A percentile compares a stretch with the other conserved stretches of the same genome.
These are phyloP conservation scores for Pyxicephalus adspersus DNA, from an alignment of 2,113 vertebrate genomes.

Conservation along the genomic window DNA sequence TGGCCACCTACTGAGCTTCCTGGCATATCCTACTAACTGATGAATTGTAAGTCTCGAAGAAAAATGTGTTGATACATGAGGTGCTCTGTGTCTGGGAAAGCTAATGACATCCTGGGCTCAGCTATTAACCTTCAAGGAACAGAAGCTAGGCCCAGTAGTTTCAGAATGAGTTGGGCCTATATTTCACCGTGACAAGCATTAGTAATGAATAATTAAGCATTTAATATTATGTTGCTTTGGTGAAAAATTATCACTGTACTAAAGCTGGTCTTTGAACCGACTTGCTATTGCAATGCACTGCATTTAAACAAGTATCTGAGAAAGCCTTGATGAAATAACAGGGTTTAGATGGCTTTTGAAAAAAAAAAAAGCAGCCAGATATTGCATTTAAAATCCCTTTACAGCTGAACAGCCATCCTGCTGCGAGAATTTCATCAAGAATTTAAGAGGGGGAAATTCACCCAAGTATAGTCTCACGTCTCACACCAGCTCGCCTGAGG, in stretches of 20 bases:
- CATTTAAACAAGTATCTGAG: slow-evolving; percentile 69
- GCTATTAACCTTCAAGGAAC: slow-evolving; percentile 88
- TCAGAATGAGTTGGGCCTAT: slow-evolving; percentile 82
- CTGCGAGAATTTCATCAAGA: slow-evolving; percentile 89
- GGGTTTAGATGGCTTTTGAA: slow-evolving; percentile 76
- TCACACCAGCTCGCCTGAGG: slow-evolving; percentile 71
- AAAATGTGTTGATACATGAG: slow-evolving; percentile 75
- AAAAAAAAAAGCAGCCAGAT: slow-evolving; percentile 75
- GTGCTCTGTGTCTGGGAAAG: slow-evolving; percentile 72
- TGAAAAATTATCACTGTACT: slow-evolving; percentile 90
- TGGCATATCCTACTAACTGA: background rate
- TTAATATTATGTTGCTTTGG: slow-evolving; percentile 88
- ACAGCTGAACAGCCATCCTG: slow-evolving; percentile 80
- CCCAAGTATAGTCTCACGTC: slow-evolving; percentile 74
- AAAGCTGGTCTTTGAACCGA: slow-evolving; percentile 83
- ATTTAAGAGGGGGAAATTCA: slow-evolving; percentile 87
- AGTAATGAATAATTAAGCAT: slow-evolving; percentile 97
- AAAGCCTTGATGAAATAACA: slow-evolving; percentile 77
- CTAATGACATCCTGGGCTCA: slow-evolving; percentile 78
- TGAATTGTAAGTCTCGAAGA: slow-evolving; percentile 64
- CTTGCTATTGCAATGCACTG: slow-evolving; percentile 72
- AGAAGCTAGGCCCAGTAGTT: slow-evolving; percentile 78
- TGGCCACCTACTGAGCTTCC: background rate
- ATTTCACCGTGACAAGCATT: slow-evolving; percentile 90
- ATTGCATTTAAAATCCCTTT: slow-evolving; percentile 81